Conservation (phyloP, 2,797 vertebrate species). For the Toxotes lorentzi region DNA sequence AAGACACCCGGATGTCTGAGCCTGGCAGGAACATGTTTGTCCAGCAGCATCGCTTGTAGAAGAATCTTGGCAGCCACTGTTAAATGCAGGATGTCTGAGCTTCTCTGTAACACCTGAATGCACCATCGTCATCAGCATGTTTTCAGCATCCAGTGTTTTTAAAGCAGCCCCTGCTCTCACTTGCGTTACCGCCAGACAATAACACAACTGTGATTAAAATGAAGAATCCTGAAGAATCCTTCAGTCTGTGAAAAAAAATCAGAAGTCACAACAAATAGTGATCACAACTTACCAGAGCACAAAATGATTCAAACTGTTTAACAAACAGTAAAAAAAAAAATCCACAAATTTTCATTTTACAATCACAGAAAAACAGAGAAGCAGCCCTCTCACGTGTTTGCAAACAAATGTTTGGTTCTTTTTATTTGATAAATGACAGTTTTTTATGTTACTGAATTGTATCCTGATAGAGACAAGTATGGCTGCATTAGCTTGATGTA, state of each 20-base stretch:
- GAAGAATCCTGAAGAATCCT: not conserved
- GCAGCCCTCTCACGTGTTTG: too few species aligned
- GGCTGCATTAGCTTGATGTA: not conserved
- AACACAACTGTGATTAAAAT: not conserved
- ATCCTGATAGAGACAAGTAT: not conserved
- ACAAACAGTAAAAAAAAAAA: not conserved
- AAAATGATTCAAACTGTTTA: too few species aligned
- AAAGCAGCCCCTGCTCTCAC: not conserved
- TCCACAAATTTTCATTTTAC: not conserved
- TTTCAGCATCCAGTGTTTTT: slow-evolving; percentile 10
- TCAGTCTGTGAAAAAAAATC: not conserved
- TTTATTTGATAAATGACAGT: not conserved
- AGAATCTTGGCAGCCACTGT: not conserved
- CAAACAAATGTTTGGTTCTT: not conserved
- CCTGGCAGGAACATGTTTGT: too few species aligned
- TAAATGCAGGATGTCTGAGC: not conserved
- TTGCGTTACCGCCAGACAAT: too few species aligned
- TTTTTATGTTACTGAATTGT: not conserved
- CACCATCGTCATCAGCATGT: not conserved
- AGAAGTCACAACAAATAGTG: too few species aligned
- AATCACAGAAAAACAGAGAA: not conserved
- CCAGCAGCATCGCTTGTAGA: not conserved
- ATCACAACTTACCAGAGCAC: too few species aligned
- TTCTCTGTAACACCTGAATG: slow-evolving; percentile 1
- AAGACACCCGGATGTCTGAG: not conserved